Evolutionary conservation across 2,797 vertebrate species (phyloP).

Genomic region (Carduelis carduelis): DNA sequence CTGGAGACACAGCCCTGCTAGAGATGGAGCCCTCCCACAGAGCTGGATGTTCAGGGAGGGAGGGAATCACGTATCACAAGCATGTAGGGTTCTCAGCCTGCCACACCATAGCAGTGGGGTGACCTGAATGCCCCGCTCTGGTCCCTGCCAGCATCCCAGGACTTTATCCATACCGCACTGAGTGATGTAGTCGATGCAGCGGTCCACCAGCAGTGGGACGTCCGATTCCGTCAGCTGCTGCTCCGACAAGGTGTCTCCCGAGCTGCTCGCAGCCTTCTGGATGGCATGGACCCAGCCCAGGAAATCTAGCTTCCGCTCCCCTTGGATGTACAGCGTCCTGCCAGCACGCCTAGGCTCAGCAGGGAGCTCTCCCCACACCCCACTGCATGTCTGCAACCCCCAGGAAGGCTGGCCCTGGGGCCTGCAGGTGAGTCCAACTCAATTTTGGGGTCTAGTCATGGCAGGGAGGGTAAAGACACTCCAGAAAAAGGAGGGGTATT

Average conservation of each 20-base stretch:
- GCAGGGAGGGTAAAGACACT: neutral
- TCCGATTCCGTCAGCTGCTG: slow-evolving; percentile 92
- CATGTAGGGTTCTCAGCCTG: fast-evolving
- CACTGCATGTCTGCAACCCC: neutral
- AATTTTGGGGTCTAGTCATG: neutral
- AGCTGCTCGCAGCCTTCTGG: slow-evolving; percentile 85
- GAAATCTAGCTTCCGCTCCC: slow-evolving; percentile 90
- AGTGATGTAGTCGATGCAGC: slow-evolving; percentile 91
- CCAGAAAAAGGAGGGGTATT: neutral
- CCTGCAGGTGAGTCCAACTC: neutral
- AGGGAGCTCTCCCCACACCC: fast-evolving
- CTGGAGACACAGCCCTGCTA: neutral
- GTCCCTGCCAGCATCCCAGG: neutral
- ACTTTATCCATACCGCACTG: slow-evolving; percentile 79
- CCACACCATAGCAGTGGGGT: no score
- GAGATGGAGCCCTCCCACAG: neutral
- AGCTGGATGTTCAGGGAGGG: neutral
- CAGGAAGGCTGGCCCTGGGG: neutral
- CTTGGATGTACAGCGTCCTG: slow-evolving; percentile 92
- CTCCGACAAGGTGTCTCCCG: slow-evolving; percentile 86
- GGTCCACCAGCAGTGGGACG: slow-evolving; percentile 88
- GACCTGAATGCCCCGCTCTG: fast-evolving
- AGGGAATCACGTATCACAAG: fast-evolving
- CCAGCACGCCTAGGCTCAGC: neutral
- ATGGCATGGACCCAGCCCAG: slow-evolving; percentile 86